These are phyloP conservation scores for Brachypalpus laphriformis DNA, from an alignment of 2,888 invertebrate species.

Conservation along the genomic window DNA sequence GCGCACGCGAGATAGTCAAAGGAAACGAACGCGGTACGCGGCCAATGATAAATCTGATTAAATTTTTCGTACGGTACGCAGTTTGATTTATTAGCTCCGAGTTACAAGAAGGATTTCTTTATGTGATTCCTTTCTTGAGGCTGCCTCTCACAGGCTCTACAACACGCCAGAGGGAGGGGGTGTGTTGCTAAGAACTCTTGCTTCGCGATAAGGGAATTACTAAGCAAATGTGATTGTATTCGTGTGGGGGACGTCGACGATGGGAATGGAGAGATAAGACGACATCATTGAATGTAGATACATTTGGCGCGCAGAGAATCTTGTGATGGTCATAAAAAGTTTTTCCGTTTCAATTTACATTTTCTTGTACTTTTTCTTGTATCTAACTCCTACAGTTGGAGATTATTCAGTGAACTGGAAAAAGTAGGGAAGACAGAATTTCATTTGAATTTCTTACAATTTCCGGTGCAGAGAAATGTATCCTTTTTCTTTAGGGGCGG, in stretches of 20 bases:
- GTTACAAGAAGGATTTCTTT: constrained; percentile 25
- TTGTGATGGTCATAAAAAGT: constrained; percentile 28
- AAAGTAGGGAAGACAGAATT: constrained; percentile 49
- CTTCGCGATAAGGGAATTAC: constrained; percentile 13
- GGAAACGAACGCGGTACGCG: constrained; percentile 1
- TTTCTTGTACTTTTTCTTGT: background rate
- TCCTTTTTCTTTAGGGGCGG: background rate
- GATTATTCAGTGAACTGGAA: constrained; percentile 58
- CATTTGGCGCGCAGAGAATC: constrained; percentile 5
- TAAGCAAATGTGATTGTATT: constrained; percentile 24
- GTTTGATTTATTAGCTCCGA: constrained; percentile 52
- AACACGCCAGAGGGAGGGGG: too few species aligned
- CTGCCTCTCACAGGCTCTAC: background rate
- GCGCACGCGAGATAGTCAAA: background rate
- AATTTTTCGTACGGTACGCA: constrained; percentile 23
- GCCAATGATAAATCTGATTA: constrained; percentile 58
- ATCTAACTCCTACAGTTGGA: background rate
- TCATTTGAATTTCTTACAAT: constrained; percentile 51
- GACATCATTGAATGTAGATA: constrained; percentile 33
- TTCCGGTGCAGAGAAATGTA: constrained; percentile 33
- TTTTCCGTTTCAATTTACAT: constrained; percentile 50
- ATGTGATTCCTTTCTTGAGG: constrained; percentile 3
- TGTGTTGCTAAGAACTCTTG: too few species aligned
- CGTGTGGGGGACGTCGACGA: background rate
- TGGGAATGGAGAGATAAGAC: constrained; percentile 6